Evolutionary conservation across 2,113 vertebrate genomes (phyloP).

Genomic region (Oophaga pumilio): DNA sequence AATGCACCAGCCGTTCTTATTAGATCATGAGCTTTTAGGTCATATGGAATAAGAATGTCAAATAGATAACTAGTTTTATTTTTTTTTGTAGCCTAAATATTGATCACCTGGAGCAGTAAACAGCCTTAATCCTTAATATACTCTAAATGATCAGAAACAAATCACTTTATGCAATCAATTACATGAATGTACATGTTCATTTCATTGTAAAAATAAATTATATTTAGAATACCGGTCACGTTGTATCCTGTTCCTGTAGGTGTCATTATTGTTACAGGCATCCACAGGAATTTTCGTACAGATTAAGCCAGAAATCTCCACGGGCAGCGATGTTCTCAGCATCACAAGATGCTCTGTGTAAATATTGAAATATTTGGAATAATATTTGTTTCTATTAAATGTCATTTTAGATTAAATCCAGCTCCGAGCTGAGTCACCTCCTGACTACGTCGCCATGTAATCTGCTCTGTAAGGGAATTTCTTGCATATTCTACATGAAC

Average conservation of each 20-base stretch:
- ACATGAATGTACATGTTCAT: too few relatives aligned
- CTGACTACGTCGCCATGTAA: not conserved
- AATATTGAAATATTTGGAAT: not conserved
- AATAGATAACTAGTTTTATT: too few relatives aligned
- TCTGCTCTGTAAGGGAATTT: slow-evolving; percentile 20
- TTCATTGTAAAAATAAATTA: too few relatives aligned
- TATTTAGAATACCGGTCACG: not conserved
- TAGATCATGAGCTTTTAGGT: too few relatives aligned
- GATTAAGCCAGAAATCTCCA: not conserved
- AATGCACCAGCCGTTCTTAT: too few relatives aligned
- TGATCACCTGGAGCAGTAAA: too few relatives aligned
- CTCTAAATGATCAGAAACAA: too few relatives aligned
- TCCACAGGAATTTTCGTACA: not conserved
- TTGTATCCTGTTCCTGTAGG: slow-evolving; percentile 18
- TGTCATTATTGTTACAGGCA: slow-evolving; percentile 23
- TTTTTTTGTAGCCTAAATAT: too few relatives aligned
- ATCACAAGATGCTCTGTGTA: not conserved
- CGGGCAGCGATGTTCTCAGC: not conserved
- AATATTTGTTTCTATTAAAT: not conserved
- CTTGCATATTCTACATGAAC: not conserved
- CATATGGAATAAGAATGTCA: too few relatives aligned
- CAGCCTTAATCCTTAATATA: too few relatives aligned
- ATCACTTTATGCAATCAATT: too few relatives aligned
- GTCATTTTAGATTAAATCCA: slow-evolving; percentile 6
- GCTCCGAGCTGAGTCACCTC: not conserved